Evolutionary conservation across 2,888 invertebrate genomes (phyloP).

Genomic region (Syrphus vitripennis): DNA sequence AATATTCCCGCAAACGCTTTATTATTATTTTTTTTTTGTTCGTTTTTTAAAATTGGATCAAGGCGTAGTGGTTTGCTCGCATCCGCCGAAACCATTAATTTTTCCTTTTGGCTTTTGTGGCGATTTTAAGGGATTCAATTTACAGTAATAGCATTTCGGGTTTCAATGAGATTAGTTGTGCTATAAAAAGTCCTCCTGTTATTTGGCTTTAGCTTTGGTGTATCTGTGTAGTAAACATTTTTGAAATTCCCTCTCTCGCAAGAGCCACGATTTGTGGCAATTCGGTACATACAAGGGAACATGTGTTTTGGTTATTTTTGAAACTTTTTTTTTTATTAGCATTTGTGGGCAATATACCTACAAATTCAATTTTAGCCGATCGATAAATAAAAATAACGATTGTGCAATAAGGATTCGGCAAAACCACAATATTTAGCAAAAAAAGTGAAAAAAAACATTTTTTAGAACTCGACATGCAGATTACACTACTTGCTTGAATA

Average conservation of each 20-base stretch:
- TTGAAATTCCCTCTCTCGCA: neutral
- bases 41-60: neutral
- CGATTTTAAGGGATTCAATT: slow-evolving; percentile 56
- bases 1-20: neutral
- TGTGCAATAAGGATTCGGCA: neutral
- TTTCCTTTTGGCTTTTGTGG: slow-evolving; percentile 44
- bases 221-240: slow-evolving; percentile 12
- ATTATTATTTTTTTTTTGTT: neutral
- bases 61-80: neutral
- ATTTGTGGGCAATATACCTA: slow-evolving; percentile 23
- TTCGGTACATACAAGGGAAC: neutral
- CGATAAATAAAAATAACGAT: slow-evolving; percentile 35
- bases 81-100: slow-evolving; percentile 36
- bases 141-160: slow-evolving; percentile 58
- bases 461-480: neutral
- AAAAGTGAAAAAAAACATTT: slow-evolving; percentile 6
- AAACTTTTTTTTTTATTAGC: neutral
- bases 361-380: slow-evolving; percentile 45
- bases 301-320: slow-evolving; percentile 30
- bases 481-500: neutral
- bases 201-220: slow-evolving; percentile 10
- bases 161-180: slow-evolving; percentile 57
- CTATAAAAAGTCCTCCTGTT: slow-evolving; percentile 27
- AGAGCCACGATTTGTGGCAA: slow-evolving; percentile 9
- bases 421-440: slow-evolving; percentile 1